Conservation (phyloP, 2,113 vertebrate species). For the Cryptomyrus ogoouensis region DNA sequence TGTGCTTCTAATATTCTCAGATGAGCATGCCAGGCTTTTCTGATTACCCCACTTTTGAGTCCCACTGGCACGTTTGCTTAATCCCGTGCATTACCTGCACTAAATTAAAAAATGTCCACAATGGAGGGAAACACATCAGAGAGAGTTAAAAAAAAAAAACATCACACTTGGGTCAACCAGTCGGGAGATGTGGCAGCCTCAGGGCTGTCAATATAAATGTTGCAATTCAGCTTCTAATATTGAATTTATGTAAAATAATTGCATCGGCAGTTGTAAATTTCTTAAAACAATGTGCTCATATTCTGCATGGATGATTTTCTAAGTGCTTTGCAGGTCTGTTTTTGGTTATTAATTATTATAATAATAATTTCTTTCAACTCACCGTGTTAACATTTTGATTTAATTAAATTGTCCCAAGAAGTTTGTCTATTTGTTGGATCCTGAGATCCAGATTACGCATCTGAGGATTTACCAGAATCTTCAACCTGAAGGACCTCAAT, state of each 20-base stretch:
- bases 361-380: neutral
- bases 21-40: neutral
- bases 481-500: neutral
- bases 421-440: neutral
- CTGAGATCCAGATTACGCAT: neutral
- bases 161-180: neutral
- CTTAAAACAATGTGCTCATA: neutral
- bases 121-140: neutral
- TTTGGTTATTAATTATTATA: neutral
- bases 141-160: neutral
- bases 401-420: neutral
- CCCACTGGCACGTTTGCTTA: neutral
- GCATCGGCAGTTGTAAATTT: neutral
- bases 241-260: neutral
- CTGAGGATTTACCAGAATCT: neutral
- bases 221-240: neutral
- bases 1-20: neutral
- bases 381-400: neutral
- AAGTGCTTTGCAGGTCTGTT: neutral
- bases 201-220: neutral
- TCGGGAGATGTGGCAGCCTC: neutral
- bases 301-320: neutral
- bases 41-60: conserved; percentile 6
- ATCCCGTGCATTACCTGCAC: conserved; percentile 3
- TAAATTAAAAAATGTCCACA: neutral